These are phyloP conservation scores for Siphamia tubifer DNA, from an alignment of 2,113 vertebrate species.

Conservation along the genomic window DNA sequence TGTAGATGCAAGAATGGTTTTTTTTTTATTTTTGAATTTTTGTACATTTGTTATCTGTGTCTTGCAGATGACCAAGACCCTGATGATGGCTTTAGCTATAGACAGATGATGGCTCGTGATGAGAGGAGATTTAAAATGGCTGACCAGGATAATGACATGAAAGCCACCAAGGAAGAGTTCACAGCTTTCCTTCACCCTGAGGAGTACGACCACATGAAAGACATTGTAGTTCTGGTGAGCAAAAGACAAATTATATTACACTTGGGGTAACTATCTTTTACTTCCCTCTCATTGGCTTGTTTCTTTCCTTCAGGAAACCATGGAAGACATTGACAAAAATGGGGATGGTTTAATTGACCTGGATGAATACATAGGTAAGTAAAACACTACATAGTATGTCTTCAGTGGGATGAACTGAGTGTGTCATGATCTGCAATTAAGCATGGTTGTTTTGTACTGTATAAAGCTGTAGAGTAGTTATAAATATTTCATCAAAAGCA, in stretches of 20 bases:
- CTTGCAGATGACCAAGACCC: conserved; percentile 89
- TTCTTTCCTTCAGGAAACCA: conserved; percentile 86
- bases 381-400: rapidly evolving
- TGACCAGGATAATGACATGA: conserved; percentile 85
- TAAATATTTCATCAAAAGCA: not conserved
- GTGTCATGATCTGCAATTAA: not conserved
- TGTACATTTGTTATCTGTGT: not conserved
- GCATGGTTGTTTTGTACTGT: not conserved
- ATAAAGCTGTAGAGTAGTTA: not conserved
- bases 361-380: conserved; percentile 95
- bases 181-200: conserved; percentile 97
- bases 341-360: conserved; percentile 95
- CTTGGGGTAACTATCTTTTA: not conserved
- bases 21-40: not conserved
- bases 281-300: not conserved
- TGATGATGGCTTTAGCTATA: conserved; percentile 95
- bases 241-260: not conserved
- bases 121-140: conserved; percentile 97
- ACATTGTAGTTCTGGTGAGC: conserved; percentile 92
- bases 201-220: conserved; percentile 98
- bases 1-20: too few species aligned
- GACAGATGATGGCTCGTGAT: conserved; percentile 95
- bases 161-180: conserved; percentile 95
- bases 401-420: not conserved
- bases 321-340: conserved; percentile 99